phyloP scores from a whole-genome alignment of 2,888 invertebrate species.

The Agonum fuliginosum region DNA sequence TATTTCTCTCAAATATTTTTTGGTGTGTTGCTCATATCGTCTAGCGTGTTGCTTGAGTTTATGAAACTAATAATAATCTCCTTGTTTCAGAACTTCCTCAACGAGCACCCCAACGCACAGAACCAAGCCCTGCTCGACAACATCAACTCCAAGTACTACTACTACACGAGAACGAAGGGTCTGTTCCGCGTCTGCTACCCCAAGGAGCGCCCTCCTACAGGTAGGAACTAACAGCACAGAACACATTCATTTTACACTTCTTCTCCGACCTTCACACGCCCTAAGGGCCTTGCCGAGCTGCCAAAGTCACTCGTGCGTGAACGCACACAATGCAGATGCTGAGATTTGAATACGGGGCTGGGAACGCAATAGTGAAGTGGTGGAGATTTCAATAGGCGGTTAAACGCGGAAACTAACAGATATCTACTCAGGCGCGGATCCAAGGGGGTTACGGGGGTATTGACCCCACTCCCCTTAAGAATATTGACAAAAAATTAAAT shows the following conservation, averaged over 20 bases:
- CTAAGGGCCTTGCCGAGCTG: not conserved
- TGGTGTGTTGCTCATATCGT: no score
- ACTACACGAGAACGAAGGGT: slow-evolving; percentile 94
- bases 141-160: slow-evolving; percentile 90
- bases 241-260: not conserved
- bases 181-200: slow-evolving; percentile 96
- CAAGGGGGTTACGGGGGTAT: no score
- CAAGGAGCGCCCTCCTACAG: slow-evolving; percentile 89
- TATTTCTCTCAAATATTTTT: no score
- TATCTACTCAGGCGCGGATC: no score
- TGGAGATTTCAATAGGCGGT: not conserved
- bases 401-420: no score
- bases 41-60: no score
- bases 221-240: no score
- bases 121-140: slow-evolving; percentile 83
- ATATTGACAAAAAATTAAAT: no score
- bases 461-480: no score
- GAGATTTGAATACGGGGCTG: not conserved
- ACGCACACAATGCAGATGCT: not conserved
- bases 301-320: not conserved
- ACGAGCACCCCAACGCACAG: slow-evolving; percentile 81
- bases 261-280: not conserved
- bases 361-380: not conserved
- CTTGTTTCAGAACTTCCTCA: slow-evolving; percentile 83
- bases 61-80: no score